Evolutionary conservation across 2,888 invertebrate genomes (phyloP), one percentile per base, ranked within the genome.

Genomic region (Callimorpha dominula): DNA sequence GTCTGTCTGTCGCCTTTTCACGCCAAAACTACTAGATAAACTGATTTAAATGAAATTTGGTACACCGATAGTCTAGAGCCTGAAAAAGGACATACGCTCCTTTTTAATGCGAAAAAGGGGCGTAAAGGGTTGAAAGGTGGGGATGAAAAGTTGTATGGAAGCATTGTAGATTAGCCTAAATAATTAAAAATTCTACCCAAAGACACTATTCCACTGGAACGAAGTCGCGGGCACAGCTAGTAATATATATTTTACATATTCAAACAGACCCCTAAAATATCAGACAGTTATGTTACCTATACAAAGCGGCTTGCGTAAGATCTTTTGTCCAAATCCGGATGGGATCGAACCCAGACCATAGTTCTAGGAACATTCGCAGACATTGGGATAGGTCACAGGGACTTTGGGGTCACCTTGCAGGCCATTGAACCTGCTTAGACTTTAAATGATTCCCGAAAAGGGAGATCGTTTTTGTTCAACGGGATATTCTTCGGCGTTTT

Each of bases 401-500:
- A 93, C 93, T 86, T 87, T 87, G 15, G 78, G 88, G 92, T 94
- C 93, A 94, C 94, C 94, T 94, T 93, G 87, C n/a, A 71, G 92
- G 89, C 72, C 92, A 80, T 81, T 91, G 93, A 93, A 89, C 93
- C 79, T 76, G 76, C 57, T 15, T 46, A 52, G 81, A 78, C 85
- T 84, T 84, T 75, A 71, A 68, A 20, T 52, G 72, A 70, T 69
- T 75, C 67, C 54, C 50, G 78, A 71, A 78, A 78, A 85, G 78
- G 75, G 76, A 65, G 70, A 65, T n/a, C 70, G 66, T 75, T 81
- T 77, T 83, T 79, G 73, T 67, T 63, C 70, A 72, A 50, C 63
- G 71, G 73, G 70, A 68, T 77, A 71, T 60, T 77, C 78, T 73
- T 66, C 46, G 77, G 71, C 72, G 54, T 66, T 67, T 68, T 40